Evolutionary conservation across 2,888 invertebrate genomes (phyloP).

Genomic region (Caenorhabditis drosophilae): DNA sequence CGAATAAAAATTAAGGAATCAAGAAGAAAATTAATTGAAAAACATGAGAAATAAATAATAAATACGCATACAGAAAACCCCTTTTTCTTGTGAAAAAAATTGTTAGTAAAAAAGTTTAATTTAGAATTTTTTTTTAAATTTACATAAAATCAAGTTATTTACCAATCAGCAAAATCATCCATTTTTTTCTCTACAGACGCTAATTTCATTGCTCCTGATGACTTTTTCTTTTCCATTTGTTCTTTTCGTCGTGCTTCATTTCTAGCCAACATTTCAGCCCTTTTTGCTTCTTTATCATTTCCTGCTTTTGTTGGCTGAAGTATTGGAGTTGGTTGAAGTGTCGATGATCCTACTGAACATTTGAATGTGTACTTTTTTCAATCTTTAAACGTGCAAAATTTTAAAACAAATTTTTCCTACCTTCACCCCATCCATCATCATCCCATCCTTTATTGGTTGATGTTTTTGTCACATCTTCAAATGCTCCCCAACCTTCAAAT

Average conservation of each 20-base stretch:
- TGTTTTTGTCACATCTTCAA: constrained; percentile 21
- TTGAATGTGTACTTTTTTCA: not conserved
- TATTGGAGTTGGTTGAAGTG: constrained; percentile 25
- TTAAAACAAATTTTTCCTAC: no score
- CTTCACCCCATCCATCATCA: constrained; percentile 37
- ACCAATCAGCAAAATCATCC: constrained; percentile 51
- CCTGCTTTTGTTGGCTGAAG: constrained; percentile 23
- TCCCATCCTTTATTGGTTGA: constrained; percentile 32
- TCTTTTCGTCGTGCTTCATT: constrained; percentile 55
- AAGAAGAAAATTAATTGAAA: no score
- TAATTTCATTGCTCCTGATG: constrained; percentile 54
- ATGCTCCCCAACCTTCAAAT: constrained; percentile 32
- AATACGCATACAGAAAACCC: no score
- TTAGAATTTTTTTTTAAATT: no score
- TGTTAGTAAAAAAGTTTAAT: no score
- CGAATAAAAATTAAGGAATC: no score
- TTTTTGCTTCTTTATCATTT: constrained; percentile 43
- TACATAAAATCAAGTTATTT: no score
- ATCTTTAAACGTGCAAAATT: no score
- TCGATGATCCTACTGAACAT: not conserved
- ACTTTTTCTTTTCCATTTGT: constrained; percentile 44
- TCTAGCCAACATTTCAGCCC: constrained; percentile 51
- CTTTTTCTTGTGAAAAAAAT: no score
- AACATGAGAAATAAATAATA: no score
- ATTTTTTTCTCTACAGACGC: constrained; percentile 34